A percentile compares a stretch with the other conserved stretches of the same genome.
Evolutionary conservation across 2,797 vertebrate genomes (phyloP).

Genomic region (Hypotaenidia okinawae): DNA sequence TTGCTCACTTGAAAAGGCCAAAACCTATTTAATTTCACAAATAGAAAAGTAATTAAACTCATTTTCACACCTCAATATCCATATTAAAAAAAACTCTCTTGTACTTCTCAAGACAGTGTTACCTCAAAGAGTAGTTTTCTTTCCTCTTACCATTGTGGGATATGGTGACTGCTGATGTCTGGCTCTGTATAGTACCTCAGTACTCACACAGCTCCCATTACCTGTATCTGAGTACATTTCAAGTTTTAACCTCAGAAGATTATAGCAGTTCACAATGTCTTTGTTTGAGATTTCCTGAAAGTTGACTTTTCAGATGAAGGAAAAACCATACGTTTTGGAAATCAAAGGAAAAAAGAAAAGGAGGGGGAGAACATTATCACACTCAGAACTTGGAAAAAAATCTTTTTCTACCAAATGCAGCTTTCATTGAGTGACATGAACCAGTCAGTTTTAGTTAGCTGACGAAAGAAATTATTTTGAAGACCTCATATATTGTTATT

Average conservation of each 20-base stretch:
- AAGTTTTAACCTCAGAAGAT: neutral
- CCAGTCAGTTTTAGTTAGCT: neutral
- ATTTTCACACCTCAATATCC: neutral
- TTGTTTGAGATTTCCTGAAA: neutral
- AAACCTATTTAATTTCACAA: neutral
- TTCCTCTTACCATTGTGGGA: neutral
- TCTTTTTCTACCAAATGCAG: neutral
- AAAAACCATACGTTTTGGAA: neutral
- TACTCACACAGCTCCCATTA: neutral
- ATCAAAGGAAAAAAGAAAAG: neutral
- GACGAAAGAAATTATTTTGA: neutral
- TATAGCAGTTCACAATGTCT: neutral
- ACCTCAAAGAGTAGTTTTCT: neutral
- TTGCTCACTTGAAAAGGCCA: neutral
- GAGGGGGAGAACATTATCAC: rapidly evolving
- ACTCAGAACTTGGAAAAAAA: neutral
- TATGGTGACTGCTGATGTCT: neutral
- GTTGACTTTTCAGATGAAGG: neutral
- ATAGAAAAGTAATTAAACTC: neutral
- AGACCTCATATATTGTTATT: neutral
- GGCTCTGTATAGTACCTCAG: neutral
- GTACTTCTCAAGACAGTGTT: neutral
- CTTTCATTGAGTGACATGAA: neutral
- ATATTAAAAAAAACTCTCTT: neutral
- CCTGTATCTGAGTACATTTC: neutral